These are phyloP conservation scores for Perca fluviatilis DNA, from an alignment of 2,113 vertebrate genomes.

Conservation along the genomic window DNA sequence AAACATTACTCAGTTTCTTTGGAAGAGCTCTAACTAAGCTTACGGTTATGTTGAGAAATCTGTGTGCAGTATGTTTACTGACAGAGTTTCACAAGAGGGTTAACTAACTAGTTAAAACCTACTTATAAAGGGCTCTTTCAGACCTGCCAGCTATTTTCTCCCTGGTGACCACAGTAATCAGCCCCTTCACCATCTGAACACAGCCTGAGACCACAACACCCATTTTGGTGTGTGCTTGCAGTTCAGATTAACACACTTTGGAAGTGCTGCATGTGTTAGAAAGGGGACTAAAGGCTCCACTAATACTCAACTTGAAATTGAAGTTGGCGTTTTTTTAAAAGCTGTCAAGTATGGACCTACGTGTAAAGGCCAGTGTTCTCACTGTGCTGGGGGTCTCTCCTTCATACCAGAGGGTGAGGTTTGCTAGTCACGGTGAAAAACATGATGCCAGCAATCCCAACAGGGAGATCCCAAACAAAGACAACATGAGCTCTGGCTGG, in stretches of 20 bases:
- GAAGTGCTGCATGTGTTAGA: slow-evolving; percentile 17
- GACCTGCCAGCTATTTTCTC: slow-evolving; percentile 48
- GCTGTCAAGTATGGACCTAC: not conserved
- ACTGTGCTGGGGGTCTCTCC: slow-evolving; percentile 6
- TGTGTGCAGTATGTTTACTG: slow-evolving; percentile 29
- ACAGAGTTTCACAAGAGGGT: slow-evolving; percentile 52
- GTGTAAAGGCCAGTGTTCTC: slow-evolving; percentile 26
- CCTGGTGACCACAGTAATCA: slow-evolving; percentile 55
- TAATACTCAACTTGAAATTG: slow-evolving; percentile 6
- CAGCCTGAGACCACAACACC: slow-evolving; percentile 27
- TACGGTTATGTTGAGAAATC: slow-evolving; percentile 25
- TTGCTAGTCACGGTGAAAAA: slow-evolving; percentile 20
- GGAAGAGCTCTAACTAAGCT: slow-evolving; percentile 27
- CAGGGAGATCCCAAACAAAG: slow-evolving; percentile 26
- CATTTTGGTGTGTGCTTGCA: slow-evolving; percentile 30
- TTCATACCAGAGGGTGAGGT: slow-evolving; percentile 18
- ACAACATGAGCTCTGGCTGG: slow-evolving; percentile 5
- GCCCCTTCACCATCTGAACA: slow-evolving; percentile 56
- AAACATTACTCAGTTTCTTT: slow-evolving; percentile 16
- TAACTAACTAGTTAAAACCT: slow-evolving; percentile 55
- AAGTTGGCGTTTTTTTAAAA: slow-evolving; percentile 30
- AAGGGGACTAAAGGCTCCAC: slow-evolving; percentile 13
- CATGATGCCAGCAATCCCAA: slow-evolving; percentile 8
- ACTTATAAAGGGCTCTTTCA: slow-evolving; percentile 65
- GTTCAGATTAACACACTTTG: slow-evolving; percentile 28